phyloP scores from a whole-genome alignment of 2,113 vertebrate species.

The Heterotilapia buettikoferi region DNA sequence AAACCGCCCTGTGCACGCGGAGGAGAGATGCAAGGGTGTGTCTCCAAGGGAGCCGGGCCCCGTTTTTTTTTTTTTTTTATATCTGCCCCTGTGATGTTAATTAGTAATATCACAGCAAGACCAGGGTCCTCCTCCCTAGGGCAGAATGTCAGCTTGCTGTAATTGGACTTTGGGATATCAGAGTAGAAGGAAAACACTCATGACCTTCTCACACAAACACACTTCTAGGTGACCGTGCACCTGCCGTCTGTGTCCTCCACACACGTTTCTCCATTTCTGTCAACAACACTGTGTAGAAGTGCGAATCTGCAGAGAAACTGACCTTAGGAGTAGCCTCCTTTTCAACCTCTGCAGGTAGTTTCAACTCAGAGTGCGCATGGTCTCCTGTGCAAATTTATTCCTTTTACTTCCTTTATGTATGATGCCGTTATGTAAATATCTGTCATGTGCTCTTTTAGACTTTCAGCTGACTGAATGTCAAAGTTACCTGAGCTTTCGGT shows the following conservation, averaged over 20 bases:
- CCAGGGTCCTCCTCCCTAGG: neutral
- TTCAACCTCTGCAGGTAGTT: neutral
- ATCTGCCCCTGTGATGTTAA: neutral
- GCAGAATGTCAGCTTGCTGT: conserved; percentile 11
- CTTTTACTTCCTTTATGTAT: neutral
- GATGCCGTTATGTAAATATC: neutral
- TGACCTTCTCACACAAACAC: neutral
- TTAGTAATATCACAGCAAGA: neutral
- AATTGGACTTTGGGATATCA: neutral
- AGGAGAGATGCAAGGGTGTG: too few relatives aligned
- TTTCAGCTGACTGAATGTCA: neutral
- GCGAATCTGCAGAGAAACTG: neutral
- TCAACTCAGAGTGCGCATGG: neutral
- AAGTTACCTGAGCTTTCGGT: neutral
- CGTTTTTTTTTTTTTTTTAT: neutral
- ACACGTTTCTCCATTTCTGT: neutral
- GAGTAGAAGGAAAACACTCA: neutral
- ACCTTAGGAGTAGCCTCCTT: neutral
- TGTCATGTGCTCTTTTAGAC: neutral
- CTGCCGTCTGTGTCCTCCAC: neutral
- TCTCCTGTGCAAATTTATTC: neutral
- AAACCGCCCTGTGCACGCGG: too few relatives aligned
- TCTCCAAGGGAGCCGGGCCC: neutral
- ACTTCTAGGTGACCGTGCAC: neutral
- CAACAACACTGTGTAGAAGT: neutral